Evolutionary conservation across 2,888 invertebrate species (phyloP).

Genomic region (Lamellibrachia satsuma): DNA sequence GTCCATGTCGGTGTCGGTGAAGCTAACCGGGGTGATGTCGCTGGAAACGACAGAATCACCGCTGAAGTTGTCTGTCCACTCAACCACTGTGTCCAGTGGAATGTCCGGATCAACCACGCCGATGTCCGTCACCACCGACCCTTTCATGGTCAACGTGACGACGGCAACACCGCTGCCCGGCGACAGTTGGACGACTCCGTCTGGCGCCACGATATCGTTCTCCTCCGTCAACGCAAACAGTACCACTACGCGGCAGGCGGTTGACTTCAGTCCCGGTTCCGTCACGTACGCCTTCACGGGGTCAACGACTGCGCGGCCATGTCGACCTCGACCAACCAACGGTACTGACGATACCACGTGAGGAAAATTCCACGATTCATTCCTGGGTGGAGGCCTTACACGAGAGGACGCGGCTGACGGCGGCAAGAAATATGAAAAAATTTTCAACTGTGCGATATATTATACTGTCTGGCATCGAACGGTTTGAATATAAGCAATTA

Average conservation of each 20-base stretch:
- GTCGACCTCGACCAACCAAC: not conserved
- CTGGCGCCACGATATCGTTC: not conserved
- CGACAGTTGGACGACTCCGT: not conserved
- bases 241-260: not conserved
- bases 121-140: not conserved
- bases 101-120: not conserved
- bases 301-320: not conserved
- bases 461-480: not conserved
- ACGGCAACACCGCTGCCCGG: not conserved
- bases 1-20: not conserved
- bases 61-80: not conserved
- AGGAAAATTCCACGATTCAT: not conserved
- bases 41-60: not conserved
- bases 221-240: not conserved
- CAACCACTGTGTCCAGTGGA: not conserved
- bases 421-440: not conserved
- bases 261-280: not conserved
- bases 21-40: not conserved
- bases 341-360: not conserved
- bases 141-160: not conserved
- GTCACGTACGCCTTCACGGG: not conserved
- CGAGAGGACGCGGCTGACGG: not conserved
- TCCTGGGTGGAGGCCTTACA: not conserved
- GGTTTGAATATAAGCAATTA: not conserved
- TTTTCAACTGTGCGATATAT: not conserved